Evolutionary conservation across 2,113 vertebrate species (phyloP).

Genomic region (Hiodon alosoides): DNA sequence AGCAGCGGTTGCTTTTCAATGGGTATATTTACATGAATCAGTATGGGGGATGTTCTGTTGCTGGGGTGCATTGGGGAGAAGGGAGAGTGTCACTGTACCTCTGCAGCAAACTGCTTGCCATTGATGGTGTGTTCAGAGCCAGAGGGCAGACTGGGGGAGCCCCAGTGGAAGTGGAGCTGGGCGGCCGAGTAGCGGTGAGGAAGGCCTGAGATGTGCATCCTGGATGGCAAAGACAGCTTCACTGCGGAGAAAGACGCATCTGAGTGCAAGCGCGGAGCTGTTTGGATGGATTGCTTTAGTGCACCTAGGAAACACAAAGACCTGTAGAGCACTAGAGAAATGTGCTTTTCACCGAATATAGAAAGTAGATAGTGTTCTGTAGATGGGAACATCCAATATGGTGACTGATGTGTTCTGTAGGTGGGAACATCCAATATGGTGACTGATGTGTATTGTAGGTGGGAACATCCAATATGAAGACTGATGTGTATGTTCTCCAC

Average conservation of each 20-base stretch:
- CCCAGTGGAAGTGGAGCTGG: slow-evolving; percentile 93
- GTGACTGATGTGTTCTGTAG: too few species aligned
- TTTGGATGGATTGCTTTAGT: too few species aligned
- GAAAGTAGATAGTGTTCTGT: too few species aligned
- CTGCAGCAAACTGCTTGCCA: slow-evolving; percentile 77
- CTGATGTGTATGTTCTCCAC: too few species aligned
- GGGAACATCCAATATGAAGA: too few species aligned
- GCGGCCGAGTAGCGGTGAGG: slow-evolving; percentile 71
- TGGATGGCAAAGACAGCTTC: slow-evolving; percentile 68
- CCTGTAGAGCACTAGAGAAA: not conserved
- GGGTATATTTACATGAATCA: too few species aligned
- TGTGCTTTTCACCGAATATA: not conserved
- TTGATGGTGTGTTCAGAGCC: slow-evolving; percentile 84
- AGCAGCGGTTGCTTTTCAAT: too few species aligned
- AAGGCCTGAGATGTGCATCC: slow-evolving; percentile 75
- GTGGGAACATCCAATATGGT: too few species aligned
- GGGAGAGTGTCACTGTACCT: slow-evolving; percentile 63
- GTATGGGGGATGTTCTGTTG: not conserved
- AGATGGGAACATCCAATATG: too few species aligned
- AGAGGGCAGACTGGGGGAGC: slow-evolving; percentile 55
- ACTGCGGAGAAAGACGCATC: slow-evolving; percentile 57
- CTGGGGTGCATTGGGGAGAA: not conserved
- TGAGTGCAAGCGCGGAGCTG: not conserved
- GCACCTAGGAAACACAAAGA: too few species aligned
- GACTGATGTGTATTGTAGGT: too few species aligned